Evolutionary conservation across 2,888 invertebrate species (phyloP).

Genomic region (Catonia carolina): DNA sequence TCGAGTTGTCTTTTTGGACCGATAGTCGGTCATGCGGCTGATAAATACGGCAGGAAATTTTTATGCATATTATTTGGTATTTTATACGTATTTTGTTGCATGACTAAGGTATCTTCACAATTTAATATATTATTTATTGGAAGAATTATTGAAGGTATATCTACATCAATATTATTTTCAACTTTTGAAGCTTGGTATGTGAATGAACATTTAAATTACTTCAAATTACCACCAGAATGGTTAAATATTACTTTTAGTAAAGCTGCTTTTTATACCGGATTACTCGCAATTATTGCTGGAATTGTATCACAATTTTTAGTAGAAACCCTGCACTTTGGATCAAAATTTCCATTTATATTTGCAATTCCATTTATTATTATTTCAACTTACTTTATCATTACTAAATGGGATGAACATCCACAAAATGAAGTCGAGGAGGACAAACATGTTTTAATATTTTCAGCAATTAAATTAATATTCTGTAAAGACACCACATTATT

Average conservation of each 20-base stretch:
- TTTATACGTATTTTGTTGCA: conserved; percentile 43
- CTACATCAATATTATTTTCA: conserved; percentile 52
- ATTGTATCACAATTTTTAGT: conserved; percentile 48
- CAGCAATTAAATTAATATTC: conserved; percentile 33
- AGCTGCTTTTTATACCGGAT: conserved; percentile 51
- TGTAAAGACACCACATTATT: conserved; percentile 35
- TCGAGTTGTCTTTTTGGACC: conserved; percentile 51
- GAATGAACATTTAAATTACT: conserved; percentile 50
- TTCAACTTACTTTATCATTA: conserved; percentile 46
- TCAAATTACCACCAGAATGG: conserved; percentile 52
- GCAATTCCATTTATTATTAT: conserved; percentile 50
- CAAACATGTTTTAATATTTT: conserved; percentile 20
- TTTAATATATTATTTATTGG: conserved; percentile 44
- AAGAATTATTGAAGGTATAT: conserved; percentile 50
- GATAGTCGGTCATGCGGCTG: conserved; percentile 49
- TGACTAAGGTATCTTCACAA: conserved; percentile 32
- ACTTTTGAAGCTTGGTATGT: conserved; percentile 56
- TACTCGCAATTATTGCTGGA: conserved; percentile 51
- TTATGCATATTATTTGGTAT: conserved; percentile 46
- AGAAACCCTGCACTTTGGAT: conserved; percentile 47
- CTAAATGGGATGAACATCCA: conserved; percentile 50
- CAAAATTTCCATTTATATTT: conserved; percentile 52
- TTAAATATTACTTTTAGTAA: conserved; percentile 50
- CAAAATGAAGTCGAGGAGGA: conserved; percentile 20
- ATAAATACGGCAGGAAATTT: conserved; percentile 50